These are phyloP conservation scores for Lacerta viridis DNA, from an alignment of 2,797 vertebrate genomes.

Conservation along the genomic window DNA sequence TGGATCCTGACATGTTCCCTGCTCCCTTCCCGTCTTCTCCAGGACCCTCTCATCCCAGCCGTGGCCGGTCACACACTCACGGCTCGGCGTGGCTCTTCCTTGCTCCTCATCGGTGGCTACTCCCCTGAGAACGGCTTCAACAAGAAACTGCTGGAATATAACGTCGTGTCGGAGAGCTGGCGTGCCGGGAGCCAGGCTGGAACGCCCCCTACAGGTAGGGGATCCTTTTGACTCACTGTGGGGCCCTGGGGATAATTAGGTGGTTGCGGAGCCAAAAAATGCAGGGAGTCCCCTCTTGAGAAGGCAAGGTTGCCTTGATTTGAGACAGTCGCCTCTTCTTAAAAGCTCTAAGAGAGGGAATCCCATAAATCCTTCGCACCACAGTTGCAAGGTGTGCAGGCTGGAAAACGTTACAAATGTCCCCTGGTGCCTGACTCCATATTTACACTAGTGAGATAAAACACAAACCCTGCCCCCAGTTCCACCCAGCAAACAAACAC, in stretches of 20 bases:
- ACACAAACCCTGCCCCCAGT: no score
- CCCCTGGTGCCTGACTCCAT: neutral
- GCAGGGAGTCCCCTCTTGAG: neutral
- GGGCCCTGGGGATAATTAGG: no score
- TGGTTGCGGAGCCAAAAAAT: neutral
- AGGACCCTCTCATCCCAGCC: conserved; percentile 80
- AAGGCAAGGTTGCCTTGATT: neutral
- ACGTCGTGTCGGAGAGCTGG: conserved; percentile 87
- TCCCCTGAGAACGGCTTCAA: conserved; percentile 94
- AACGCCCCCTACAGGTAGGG: conserved; percentile 83
- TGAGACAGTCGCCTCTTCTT: neutral
- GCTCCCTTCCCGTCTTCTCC: neutral
- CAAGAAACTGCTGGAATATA: conserved; percentile 90
- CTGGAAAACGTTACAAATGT: no score
- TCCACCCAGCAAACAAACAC: neutral
- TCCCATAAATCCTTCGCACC: neutral
- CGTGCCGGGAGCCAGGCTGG: conserved; percentile 85
- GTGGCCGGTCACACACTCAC: conserved; percentile 92
- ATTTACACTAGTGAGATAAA: neutral
- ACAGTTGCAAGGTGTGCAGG: no score
- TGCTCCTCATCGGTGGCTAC: conserved; percentile 92
- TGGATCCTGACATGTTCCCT: neutral
- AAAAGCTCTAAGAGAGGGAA: neutral
- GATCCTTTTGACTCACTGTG: rapidly evolving
- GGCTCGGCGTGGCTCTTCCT: conserved; percentile 83